A percentile compares a stretch with the other conserved stretches of the same genome.
Evolutionary conservation across 2,797 vertebrate genomes (phyloP).

Genomic region (Hypotaenidia philippensis): DNA sequence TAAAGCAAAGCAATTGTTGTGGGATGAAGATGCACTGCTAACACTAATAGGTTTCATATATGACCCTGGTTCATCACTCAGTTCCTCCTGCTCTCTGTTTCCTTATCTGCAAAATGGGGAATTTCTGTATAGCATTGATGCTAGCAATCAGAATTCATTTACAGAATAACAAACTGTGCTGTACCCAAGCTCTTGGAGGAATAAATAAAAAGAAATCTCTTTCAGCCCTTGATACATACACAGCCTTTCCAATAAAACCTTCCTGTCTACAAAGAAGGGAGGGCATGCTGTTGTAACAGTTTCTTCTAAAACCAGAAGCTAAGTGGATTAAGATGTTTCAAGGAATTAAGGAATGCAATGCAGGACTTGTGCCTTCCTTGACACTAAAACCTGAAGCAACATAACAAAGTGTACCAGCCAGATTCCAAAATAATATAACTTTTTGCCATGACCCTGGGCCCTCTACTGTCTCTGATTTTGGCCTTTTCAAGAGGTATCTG

Average conservation of each 20-base stretch:
- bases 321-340: slow-evolving; percentile 8
- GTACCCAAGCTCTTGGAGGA: neutral
- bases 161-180: neutral
- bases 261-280: neutral
- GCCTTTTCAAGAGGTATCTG: neutral
- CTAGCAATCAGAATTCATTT: neutral
- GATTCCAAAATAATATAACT: neutral
- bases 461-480: neutral
- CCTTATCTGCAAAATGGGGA: neutral
- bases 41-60: neutral
- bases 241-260: neutral
- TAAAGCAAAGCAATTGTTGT: neutral
- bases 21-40: neutral
- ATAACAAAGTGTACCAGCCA: neutral
- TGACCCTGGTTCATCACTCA: neutral
- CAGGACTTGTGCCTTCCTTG: neutral
- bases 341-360: neutral
- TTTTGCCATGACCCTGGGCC: neutral
- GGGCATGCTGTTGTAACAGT: neutral
- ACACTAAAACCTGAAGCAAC: neutral
- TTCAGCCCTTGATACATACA: neutral
- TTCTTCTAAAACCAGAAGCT: neutral
- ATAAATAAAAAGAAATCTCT: neutral
- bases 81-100: neutral
- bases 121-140: neutral